These are phyloP conservation scores for Melospiza georgiana DNA, from an alignment of 2,113 vertebrate species.

Conservation along the genomic window DNA sequence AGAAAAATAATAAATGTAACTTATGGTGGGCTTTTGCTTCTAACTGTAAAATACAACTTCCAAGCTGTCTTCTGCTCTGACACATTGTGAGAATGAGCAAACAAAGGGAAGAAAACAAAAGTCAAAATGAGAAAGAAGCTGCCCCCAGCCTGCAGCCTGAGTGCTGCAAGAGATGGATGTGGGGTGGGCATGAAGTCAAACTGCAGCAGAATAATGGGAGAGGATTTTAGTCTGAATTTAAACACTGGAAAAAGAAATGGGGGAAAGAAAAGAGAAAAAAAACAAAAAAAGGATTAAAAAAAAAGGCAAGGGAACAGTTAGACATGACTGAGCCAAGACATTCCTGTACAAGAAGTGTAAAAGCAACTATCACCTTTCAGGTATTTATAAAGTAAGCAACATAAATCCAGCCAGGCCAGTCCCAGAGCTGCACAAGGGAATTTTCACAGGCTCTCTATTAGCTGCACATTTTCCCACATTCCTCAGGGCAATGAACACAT, in stretches of 20 bases:
- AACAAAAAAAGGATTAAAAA: neutral
- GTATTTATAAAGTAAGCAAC: neutral
- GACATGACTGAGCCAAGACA: neutral
- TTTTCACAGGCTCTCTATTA: neutral
- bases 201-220: neutral
- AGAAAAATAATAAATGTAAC: neutral
- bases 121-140: neutral
- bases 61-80: neutral
- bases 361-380: neutral
- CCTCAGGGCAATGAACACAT: neutral
- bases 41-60: neutral
- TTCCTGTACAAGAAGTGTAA: neutral
- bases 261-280: neutral
- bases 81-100: neutral
- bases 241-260: neutral
- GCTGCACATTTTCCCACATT: neutral
- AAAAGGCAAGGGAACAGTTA: neutral
- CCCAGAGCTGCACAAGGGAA: neutral
- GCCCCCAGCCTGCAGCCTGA: neutral
- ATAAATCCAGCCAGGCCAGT: neutral
- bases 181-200: neutral
- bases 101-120: conserved; percentile 22
- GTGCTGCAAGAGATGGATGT: neutral
- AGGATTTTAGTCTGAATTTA: neutral
- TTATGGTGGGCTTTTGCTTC: neutral